phyloP scores from a whole-genome alignment of 2,888 invertebrate species.

The Vandiemenella viatica region DNA sequence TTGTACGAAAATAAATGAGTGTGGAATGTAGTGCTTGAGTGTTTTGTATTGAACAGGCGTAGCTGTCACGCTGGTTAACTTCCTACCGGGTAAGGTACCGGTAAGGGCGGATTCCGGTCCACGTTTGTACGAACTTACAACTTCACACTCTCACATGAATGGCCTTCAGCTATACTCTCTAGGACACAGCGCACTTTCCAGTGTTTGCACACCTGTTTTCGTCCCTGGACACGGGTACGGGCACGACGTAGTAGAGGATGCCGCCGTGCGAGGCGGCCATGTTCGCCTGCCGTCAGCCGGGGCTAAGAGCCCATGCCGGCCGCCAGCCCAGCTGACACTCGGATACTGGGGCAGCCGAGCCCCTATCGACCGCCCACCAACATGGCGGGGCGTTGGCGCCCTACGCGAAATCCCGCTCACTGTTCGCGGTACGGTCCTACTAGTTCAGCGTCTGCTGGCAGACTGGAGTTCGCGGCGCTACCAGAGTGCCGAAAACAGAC shows the following conservation, averaged over 20 bases:
- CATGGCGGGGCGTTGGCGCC: neutral
- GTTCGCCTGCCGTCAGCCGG: constrained; percentile 24
- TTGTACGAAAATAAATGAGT: too few species aligned
- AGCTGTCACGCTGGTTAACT: too few species aligned
- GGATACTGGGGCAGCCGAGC: neutral
- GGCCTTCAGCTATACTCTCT: too few species aligned
- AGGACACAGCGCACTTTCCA: too few species aligned
- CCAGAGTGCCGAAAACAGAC: too few species aligned
- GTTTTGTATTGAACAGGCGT: too few species aligned
- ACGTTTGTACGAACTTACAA: too few species aligned
- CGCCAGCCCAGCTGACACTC: neutral
- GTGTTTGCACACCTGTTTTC: neutral
- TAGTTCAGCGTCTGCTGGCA: neutral
- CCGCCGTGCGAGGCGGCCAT: constrained; percentile 47
- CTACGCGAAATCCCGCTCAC: neutral
- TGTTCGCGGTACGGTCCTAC: neutral
- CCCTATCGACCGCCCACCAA: neutral
- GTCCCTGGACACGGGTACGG: constrained; percentile 32
- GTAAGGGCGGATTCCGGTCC: too few species aligned
- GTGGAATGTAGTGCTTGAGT: too few species aligned
- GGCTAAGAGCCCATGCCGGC: neutral
- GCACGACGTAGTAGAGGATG: constrained; percentile 51
- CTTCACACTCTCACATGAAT: too few species aligned
- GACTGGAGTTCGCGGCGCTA: neutral
- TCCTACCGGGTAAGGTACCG: too few species aligned